Conservation (phyloP, 2,113 vertebrate species). For the Chrysochloris asiatica region DNA sequence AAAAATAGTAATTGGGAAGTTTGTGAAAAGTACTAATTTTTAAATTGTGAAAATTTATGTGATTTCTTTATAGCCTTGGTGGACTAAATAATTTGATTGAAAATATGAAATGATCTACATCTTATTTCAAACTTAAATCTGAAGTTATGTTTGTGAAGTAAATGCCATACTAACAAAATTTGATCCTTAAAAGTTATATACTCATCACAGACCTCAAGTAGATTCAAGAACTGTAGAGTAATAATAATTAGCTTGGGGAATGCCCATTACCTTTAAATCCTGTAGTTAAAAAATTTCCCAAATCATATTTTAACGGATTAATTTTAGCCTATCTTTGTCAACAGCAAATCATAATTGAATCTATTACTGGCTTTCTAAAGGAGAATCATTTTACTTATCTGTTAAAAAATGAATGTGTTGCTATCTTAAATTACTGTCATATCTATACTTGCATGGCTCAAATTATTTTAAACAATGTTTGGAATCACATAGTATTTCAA, state of each 20-base stretch:
- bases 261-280: not conserved
- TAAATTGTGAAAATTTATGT: slow-evolving; percentile 24
- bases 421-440: not conserved
- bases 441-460: not conserved
- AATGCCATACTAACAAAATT: not conserved
- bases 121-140: not conserved
- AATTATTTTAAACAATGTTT: not conserved
- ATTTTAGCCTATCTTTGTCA: slow-evolving; percentile 30
- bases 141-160: not conserved
- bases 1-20: not conserved
- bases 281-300: not conserved
- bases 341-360: not conserved
- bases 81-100: not conserved
- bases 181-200: not conserved
- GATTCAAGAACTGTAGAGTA: not conserved
- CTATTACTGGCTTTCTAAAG: not conserved
- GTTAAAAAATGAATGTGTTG: slow-evolving; percentile 31
- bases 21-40: slow-evolving; percentile 43
- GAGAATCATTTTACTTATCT: not conserved
- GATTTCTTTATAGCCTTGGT: not conserved
- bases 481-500: not conserved
- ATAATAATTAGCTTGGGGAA: not conserved
- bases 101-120: not conserved
- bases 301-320: slow-evolving; percentile 4
- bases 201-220: not conserved